Percentiles rank a stretch among this genome's conserved stretches.
Conservation (phyloP, 2,888 invertebrate genomes). For the Orthosia incerta region DNA sequence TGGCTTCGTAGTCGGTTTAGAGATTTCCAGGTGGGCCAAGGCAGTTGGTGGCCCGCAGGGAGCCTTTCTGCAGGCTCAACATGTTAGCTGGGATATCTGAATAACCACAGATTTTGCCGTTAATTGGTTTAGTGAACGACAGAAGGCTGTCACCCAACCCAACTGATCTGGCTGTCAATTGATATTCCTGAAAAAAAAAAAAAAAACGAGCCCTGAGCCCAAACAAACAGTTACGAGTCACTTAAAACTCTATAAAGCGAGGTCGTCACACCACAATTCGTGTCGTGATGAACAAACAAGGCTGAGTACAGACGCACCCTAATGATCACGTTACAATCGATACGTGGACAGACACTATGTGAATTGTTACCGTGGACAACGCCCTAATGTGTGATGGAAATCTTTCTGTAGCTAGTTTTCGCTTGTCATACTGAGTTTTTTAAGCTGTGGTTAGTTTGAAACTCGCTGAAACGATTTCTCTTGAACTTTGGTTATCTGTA, state of each 20-base stretch:
- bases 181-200: slow-evolving; percentile 40
- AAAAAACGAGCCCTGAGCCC: slow-evolving; percentile 50
- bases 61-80: too few species aligned
- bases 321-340: slow-evolving; percentile 70
- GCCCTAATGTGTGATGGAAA: slow-evolving; percentile 63
- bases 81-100: too few species aligned
- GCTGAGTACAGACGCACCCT: slow-evolving; percentile 64
- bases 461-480: background rate
- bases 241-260: slow-evolving; percentile 63
- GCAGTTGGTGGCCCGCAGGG: too few species aligned
- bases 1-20: too few species aligned
- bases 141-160: too few species aligned
- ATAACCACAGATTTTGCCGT: too few species aligned
- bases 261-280: slow-evolving; percentile 63
- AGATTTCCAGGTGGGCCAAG: too few species aligned
- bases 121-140: too few species aligned
- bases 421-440: slow-evolving; percentile 6
- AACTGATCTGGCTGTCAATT: background rate
- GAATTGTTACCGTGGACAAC: slow-evolving; percentile 65
- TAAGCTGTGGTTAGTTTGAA: background rate
- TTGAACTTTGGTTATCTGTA: background rate
- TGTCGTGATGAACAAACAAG: slow-evolving; percentile 65
- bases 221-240: slow-evolving; percentile 59
- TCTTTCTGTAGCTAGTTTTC: slow-evolving; percentile 26
- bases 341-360: slow-evolving; percentile 58